These are phyloP conservation scores for Lordiphosa collinella DNA, from an alignment of 1,140 invertebrate genomes.

Conservation along the genomic window DNA sequence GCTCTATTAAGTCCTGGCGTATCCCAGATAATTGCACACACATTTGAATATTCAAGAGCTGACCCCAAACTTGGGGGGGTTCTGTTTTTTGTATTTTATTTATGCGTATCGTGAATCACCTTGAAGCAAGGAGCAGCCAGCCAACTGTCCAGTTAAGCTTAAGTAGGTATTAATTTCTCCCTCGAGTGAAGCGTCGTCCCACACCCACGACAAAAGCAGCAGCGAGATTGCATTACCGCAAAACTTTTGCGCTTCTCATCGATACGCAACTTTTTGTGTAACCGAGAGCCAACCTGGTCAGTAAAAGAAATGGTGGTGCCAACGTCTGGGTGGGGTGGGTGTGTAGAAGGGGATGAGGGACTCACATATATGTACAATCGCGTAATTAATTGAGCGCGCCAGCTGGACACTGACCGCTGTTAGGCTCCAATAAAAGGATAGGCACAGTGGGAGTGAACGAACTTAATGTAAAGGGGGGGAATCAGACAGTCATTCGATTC, in stretches of 20 bases:
- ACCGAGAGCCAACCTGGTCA: conserved; percentile 7
- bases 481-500: too few species aligned
- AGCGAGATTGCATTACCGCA: conserved; percentile 56
- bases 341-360: conserved; percentile 9
- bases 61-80: too few species aligned
- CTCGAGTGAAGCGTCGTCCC: conserved; percentile 42
- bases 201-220: conserved; percentile 10
- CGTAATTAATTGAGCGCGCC: conserved; percentile 76
- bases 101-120: conserved; percentile 63
- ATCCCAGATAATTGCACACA: conserved; percentile 48
- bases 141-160: conserved; percentile 71
- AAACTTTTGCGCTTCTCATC: conserved; percentile 43
- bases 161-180: conserved; percentile 77
- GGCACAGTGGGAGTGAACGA: conserved; percentile 33
- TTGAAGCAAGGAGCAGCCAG: conserved; percentile 22
- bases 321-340: background rate
- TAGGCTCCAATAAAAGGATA: conserved; percentile 25
- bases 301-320: conserved; percentile 8
- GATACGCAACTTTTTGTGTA: conserved; percentile 26
- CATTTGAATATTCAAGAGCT: conserved; percentile 45
- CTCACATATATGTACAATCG: conserved; percentile 76
- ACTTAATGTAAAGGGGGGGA: too few species aligned
- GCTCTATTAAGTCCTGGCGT: conserved; percentile 13
- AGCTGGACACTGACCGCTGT: conserved; percentile 55
- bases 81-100: conserved; percentile 30